Conservation (phyloP, 2,113 vertebrate species). For the Setophaga kirtlandii region DNA sequence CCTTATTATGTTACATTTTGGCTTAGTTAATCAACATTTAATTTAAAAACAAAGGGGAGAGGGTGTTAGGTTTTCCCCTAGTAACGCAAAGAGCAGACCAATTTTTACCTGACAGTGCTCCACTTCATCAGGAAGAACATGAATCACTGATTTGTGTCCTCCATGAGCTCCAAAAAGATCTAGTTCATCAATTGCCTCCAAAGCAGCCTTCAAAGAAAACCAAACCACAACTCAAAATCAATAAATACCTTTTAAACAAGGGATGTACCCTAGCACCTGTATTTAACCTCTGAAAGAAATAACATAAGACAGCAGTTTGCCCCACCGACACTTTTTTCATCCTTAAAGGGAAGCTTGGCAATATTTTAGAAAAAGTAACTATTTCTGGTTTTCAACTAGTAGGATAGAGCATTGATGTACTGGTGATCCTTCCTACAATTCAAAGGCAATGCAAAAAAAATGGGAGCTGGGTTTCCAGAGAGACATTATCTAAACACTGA, state of each 20-base stretch:
- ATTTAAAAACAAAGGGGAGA: neutral
- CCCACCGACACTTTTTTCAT: neutral
- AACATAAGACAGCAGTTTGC: neutral
- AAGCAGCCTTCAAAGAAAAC: constrained; percentile 83
- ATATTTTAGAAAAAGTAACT: neutral
- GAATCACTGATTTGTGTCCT: constrained; percentile 94
- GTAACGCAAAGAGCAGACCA: neutral
- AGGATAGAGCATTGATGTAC: neutral
- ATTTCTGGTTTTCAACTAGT: neutral
- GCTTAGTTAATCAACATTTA: neutral
- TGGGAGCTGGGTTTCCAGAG: neutral
- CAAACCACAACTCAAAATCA: neutral
- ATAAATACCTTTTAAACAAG: neutral
- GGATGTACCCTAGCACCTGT: neutral
- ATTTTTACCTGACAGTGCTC: constrained; percentile 94
- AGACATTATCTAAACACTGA: neutral
- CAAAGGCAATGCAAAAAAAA: neutral
- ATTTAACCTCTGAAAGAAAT: neutral
- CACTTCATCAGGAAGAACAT: constrained; percentile 95
- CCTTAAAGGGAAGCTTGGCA: neutral
- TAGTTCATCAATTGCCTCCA: constrained; percentile 97
- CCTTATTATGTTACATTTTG: fast-evolving
- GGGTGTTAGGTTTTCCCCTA: neutral
- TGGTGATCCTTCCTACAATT: neutral
- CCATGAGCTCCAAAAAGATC: constrained; percentile 96